phyloP scores from a whole-genome alignment of 1,140 invertebrate species.

The Aplysia californica region DNA sequence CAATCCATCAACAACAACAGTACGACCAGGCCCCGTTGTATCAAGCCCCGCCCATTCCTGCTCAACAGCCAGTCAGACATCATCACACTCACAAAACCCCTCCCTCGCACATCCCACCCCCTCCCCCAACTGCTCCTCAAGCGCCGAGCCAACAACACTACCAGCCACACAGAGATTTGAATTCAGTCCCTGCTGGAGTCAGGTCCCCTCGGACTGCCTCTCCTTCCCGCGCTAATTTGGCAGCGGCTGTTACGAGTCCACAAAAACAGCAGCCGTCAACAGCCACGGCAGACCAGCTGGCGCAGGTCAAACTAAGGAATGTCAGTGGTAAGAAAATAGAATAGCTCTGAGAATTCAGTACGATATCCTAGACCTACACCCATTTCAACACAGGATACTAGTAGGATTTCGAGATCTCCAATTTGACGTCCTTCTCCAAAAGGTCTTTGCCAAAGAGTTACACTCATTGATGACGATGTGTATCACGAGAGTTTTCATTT shows the following conservation, averaged over 20 bases:
- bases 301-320: conserved; percentile 14
- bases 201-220: conserved; percentile 16
- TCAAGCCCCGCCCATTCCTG: neutral
- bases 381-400: no score
- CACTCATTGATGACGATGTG: no score
- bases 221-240: neutral
- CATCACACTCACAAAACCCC: neutral
- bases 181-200: neutral
- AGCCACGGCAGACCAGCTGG: conserved; percentile 11
- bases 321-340: conserved; percentile 21
- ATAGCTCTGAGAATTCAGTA: no score
- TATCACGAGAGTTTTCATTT: no score
- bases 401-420: no score
- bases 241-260: neutral
- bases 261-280: neutral
- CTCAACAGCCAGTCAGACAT: neutral
- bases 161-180: neutral
- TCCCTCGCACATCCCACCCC: neutral
- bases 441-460: no score
- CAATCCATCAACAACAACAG: no score
- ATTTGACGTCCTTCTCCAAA: no score
- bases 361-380: no score
- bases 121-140: conserved; percentile 3
- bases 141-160: neutral
- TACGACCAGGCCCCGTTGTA: neutral